Conservation (phyloP, 2,113 vertebrate species). For the Apaloderma vittatum region DNA sequence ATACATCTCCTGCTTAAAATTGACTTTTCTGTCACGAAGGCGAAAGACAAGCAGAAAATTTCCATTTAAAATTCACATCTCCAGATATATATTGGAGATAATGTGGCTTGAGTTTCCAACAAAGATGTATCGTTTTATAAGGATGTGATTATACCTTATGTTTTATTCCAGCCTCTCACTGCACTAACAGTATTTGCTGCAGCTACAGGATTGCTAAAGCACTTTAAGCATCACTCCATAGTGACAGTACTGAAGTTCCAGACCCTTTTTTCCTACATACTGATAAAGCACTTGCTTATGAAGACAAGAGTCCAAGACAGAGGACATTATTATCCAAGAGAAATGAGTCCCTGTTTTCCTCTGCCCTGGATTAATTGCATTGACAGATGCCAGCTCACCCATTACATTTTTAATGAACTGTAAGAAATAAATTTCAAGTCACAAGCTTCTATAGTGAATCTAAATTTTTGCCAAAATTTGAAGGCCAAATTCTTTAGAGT, state of each 20-base stretch:
- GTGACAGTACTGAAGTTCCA: neutral
- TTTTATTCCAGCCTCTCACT: neutral
- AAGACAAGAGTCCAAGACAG: neutral
- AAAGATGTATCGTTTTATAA: neutral
- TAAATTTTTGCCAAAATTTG: neutral
- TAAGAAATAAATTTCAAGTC: neutral
- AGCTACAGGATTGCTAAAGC: neutral
- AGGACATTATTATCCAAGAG: neutral
- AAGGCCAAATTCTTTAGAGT: neutral
- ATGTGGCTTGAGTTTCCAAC: neutral
- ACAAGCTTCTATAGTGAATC: neutral
- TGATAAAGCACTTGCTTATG: neutral
- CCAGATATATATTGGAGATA: neutral
- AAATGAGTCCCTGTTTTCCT: neutral
- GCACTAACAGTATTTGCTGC: neutral
- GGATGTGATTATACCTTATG: neutral
- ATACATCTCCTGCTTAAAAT: neutral
- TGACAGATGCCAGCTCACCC: neutral
- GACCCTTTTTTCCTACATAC: neutral
- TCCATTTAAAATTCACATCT: neutral
- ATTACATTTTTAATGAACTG: neutral
- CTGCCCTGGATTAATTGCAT: neutral
- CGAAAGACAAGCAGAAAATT: constrained; percentile 7
- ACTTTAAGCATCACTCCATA: neutral
- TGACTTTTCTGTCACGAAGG: neutral